Percentiles rank a stretch among this genome's conserved stretches.
These are phyloP conservation scores for Chaetogeoica ovagalla DNA, from an alignment of 2,888 invertebrate genomes.

Conservation along the genomic window DNA sequence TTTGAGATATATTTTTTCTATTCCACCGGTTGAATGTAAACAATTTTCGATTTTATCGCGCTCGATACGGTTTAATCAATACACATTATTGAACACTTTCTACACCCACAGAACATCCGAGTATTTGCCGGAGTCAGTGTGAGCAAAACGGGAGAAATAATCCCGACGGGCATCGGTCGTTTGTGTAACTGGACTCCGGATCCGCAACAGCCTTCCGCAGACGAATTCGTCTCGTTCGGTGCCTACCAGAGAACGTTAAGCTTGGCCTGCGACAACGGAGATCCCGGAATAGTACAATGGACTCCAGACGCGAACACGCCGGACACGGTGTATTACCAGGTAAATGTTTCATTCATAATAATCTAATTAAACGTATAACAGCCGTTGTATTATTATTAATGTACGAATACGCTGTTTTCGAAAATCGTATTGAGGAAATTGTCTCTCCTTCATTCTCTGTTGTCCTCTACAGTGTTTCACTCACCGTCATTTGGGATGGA, in stretches of 20 bases:
- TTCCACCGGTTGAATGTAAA: no score
- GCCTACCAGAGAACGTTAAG: conserved; percentile 85
- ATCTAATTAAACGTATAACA: no score
- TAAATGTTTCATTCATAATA: conserved; percentile 58
- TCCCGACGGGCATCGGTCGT: conserved; percentile 79
- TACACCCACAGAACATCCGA: conserved; percentile 67
- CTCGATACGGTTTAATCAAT: no score
- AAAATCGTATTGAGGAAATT: no score
- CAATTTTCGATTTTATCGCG: no score
- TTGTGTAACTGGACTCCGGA: conserved; percentile 87
- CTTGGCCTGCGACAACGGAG: conserved; percentile 80
- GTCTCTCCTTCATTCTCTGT: no score
- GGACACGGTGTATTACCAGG: conserved; percentile 90
- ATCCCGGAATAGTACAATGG: conserved; percentile 84
- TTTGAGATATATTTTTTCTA: conserved; percentile 58
- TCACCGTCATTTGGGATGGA: conserved; percentile 92
- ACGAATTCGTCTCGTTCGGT: conserved; percentile 84
- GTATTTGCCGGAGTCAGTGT: conserved; percentile 82
- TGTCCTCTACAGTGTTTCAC: conserved; percentile 76
- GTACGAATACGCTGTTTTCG: no score
- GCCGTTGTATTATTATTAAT: no score
- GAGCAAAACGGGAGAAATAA: conserved; percentile 69
- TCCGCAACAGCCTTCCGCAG: conserved; percentile 71
- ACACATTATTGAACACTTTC: no score
- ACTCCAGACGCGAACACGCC: conserved; percentile 84